Evolutionary conservation across 2,888 invertebrate genomes (phyloP).

Genomic region (Agonum fuliginosum): DNA sequence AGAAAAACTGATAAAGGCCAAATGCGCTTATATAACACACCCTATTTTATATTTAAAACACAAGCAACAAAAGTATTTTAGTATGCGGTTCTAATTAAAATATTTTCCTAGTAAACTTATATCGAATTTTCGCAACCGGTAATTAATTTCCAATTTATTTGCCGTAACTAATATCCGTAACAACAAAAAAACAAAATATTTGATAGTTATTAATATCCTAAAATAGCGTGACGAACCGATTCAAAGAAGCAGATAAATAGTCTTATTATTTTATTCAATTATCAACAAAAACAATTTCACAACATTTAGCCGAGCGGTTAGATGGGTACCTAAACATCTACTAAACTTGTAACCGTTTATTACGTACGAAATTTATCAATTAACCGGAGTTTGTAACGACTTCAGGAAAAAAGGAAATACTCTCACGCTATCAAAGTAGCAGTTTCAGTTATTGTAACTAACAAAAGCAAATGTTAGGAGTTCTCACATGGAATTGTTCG

Average conservation of each 20-base stretch:
- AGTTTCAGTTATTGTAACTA: conserved; percentile 45
- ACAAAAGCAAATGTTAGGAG: conserved; percentile 42
- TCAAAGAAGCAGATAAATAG: conserved; percentile 26
- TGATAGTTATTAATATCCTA: neutral
- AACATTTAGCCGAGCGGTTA: conserved; percentile 7
- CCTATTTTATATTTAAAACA: neutral
- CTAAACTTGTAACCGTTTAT: conserved; percentile 43
- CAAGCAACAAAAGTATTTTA: neutral
- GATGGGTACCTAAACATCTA: conserved; percentile 33
- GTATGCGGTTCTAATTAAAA: conserved; percentile 2
- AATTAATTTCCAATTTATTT: conserved; percentile 16
- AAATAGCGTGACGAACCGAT: conserved; percentile 34
- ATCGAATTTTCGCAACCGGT: neutral
- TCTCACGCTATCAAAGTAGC: conserved; percentile 48
- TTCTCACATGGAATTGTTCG: conserved; percentile 39
- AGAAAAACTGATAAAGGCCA: no score
- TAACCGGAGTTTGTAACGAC: conserved; percentile 31
- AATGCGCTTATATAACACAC: no score
- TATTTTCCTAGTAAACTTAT: neutral
- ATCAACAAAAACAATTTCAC: conserved; percentile 1
- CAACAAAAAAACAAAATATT: conserved; percentile 22
- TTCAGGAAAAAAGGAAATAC: conserved; percentile 18
- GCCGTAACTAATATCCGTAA: neutral
- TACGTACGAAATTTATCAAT: conserved; percentile 55
- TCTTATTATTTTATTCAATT: conserved; percentile 52